Percentiles rank a stretch among this genome's conserved stretches.
Evolutionary conservation across 2,113 vertebrate genomes (phyloP).

Genomic region (Alligator sinensis): DNA sequence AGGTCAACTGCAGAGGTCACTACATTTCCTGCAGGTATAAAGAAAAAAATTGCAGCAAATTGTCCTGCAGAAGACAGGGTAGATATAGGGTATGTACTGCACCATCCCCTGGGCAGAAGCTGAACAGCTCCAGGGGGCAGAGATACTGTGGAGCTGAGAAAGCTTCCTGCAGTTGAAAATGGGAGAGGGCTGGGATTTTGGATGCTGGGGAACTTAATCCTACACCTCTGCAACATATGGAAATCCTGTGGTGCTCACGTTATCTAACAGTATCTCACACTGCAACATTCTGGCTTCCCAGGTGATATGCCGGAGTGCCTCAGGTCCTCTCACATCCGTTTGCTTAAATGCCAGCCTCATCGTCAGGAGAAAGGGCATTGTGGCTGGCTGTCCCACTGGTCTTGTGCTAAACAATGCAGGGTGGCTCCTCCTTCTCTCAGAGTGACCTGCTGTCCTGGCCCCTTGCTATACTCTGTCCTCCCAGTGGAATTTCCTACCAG

Average conservation of each 20-base stretch:
- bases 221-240: not conserved
- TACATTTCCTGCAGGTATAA: not conserved
- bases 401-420: not conserved
- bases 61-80: too few species aligned
- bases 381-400: not conserved
- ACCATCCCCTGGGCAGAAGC: not conserved
- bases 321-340: not conserved
- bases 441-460: not conserved
- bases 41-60: not conserved
- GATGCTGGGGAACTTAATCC: not conserved
- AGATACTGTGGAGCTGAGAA: not conserved
- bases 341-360: not conserved
- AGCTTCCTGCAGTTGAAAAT: not conserved
- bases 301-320: not conserved
- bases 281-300: not conserved
- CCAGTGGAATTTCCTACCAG: not conserved
- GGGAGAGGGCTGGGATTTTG: not conserved
- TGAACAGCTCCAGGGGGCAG: not conserved
- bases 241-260: not conserved
- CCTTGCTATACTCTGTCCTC: not conserved
- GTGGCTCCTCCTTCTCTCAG: too few species aligned
- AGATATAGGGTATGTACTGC: not conserved
- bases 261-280: not conserved
- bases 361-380: not conserved
- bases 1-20: not conserved